Evolutionary conservation across 2,888 invertebrate species (phyloP), one percentile per base, ranked within the genome.

Genomic region (Candidula unifasciata): DNA sequence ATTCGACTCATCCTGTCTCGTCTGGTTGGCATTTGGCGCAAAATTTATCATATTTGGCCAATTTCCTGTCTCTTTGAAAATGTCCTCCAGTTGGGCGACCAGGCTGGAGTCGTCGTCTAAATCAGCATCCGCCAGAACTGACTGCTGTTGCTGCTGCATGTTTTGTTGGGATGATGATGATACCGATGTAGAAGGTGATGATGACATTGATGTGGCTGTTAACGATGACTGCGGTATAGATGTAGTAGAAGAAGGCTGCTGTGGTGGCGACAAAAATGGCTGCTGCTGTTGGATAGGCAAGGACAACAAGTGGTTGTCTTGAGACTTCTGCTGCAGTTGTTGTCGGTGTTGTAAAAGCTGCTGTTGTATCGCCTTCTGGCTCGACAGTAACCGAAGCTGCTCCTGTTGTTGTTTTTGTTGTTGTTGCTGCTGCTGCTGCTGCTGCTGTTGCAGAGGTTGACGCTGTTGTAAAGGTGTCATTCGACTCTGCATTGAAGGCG

Each of bases 51-150:
- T 86, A 37, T 91, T 91, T 16, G 86, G 82, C 54, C 90, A 83
- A 24, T 88, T 87, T 71, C 89, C 89, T 0, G 89, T 87, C 30
- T 90, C 91, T 37, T 86, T 88, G 10, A 92, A 87, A 6, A 90
- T 89, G 85, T 91, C 91, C 79, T 91, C 92, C 21, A 92, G 82
- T 83, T 92, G 92, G 13, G 89, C 87, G 68, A 92, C 82, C 52
- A 91, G 84, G 21, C 84, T 86, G 60, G 83, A 84, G 33, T 90
- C 90, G 54, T 91, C 90, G n/a, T 86, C 88, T 69, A 87, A 80
- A n/a, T 86, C 69, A 27, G 86, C 57, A 0, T 83, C 83, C 16
- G 74, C 33, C 0, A 44, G 33, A 13, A 69, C 1, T 21, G 80
- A 33, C n/a, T 54, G 54, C 13, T 68, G 73, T 16, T 57, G 52